Evolutionary conservation across 2,113 vertebrate species (phyloP).

Genomic region (Toxotes chatareus): DNA sequence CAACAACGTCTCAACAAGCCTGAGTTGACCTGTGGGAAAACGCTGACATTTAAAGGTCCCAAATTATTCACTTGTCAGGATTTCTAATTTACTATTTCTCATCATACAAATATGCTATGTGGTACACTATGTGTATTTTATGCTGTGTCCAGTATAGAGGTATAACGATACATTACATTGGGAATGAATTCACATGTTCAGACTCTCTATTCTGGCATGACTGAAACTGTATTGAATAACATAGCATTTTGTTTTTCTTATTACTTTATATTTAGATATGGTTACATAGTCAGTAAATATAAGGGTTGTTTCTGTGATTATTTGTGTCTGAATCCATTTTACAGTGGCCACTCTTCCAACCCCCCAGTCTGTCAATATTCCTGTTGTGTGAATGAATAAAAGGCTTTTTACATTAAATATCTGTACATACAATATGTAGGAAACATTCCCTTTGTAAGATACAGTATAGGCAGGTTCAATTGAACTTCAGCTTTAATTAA

Average conservation of each 20-base stretch:
- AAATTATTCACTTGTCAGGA: constrained; percentile 42
- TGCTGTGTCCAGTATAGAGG: not conserved
- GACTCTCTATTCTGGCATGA: not conserved
- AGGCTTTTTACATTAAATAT: not conserved
- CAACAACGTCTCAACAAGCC: constrained; percentile 48
- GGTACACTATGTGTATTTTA: not conserved
- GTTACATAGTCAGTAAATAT: not conserved
- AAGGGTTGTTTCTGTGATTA: not conserved
- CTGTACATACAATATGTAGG: not conserved
- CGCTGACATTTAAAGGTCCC: constrained; percentile 56
- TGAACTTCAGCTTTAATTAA: constrained; percentile 51
- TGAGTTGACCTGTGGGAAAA: constrained; percentile 50
- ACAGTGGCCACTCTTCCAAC: not conserved
- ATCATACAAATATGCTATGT: constrained; percentile 21
- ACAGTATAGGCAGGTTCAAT: constrained; percentile 37
- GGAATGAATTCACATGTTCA: not conserved
- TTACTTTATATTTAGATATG: too few species aligned
- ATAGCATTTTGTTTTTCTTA: not conserved
- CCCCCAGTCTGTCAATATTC: not conserved
- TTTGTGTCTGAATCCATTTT: not conserved
- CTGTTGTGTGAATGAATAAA: not conserved
- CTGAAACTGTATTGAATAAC: not conserved
- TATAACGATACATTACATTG: not conserved
- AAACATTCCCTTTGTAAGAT: not conserved
- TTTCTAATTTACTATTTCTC: constrained; percentile 33